Evolutionary conservation across 35 echinoderm and acorn worm species (phyloP), one percentile per base, ranked within the genome.

Genomic region (Holothuria glaberrima): DNA sequence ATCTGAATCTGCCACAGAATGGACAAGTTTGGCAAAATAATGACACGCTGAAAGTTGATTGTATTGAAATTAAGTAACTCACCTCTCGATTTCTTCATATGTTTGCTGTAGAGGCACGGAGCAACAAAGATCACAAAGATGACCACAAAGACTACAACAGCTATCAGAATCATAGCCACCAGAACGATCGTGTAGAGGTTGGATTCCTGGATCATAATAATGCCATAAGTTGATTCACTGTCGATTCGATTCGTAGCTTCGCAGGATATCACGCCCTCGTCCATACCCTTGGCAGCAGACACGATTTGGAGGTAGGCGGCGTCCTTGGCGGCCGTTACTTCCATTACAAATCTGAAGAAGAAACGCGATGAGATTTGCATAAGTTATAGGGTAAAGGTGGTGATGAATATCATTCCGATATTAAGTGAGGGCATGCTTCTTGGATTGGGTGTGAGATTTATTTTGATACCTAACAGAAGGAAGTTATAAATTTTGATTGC

Each of bases 221-320:
- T 81, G 21, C 77, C 71, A 60, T 89, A 93, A 0, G 72, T 78
- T 24, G 57, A 52, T 22, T 88, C 71, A 7, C 65, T 26, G 36
- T 98, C 96, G 5, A 98, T 88, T 30, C 93, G 80, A 61, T 98
- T 98, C 5, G 70, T 68, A 9, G 96, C 96, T 36, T 92, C 84
- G 63, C 96, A 98, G 36, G 80, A 70, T 1, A 98, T 68, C 3
- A 92, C 83, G 22, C 90, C 67, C 26, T 94, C 90, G 52, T 98
- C 96, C 88, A 98, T 92, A 46, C 93, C 95, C n/a, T 95, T 86
- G 12, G 94, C 62, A 4, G 96, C 96, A 22, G 89, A 89, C 17
- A 87, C 77, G 26, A 98, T 93, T 22, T 83, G 89, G 10, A 98
- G 91, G 0, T 91, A 89, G 30, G 96, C 90, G 22, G 83, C 31